Percentiles rank a stretch among this genome's conserved stretches.
Evolutionary conservation across 2,113 vertebrate species (phyloP).

Genomic region (Phaethon lepturus): DNA sequence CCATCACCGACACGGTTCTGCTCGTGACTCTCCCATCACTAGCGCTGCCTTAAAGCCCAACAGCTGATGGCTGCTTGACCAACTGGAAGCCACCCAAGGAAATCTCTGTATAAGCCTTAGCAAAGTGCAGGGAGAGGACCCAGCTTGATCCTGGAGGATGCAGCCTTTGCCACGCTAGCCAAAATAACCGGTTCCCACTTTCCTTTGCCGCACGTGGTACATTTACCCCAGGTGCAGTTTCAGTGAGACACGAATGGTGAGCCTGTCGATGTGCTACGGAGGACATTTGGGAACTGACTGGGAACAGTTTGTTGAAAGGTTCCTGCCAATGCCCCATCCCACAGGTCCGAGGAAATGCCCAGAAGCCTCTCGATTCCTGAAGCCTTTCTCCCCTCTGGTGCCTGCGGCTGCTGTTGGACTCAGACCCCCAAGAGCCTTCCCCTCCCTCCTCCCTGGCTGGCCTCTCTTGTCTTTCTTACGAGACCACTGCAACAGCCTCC

Average conservation of each 20-base stretch:
- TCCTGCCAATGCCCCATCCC: neutral
- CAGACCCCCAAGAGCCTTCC: neutral
- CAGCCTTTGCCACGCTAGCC: neutral
- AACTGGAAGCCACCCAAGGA: neutral
- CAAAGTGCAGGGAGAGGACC: neutral
- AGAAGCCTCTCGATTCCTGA: neutral
- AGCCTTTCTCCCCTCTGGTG: neutral
- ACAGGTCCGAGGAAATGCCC: neutral
- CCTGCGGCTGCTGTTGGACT: rapidly evolving
- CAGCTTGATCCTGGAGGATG: neutral
- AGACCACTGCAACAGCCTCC: rapidly evolving
- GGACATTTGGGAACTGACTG: neutral
- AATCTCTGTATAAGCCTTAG: neutral
- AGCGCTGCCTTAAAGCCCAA: neutral
- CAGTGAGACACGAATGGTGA: neutral
- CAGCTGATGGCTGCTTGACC: neutral
- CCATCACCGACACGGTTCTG: neutral
- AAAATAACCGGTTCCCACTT: neutral
- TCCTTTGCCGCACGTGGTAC: neutral
- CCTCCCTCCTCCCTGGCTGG: rapidly evolving
- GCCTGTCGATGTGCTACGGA: neutral
- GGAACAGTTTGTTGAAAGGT: neutral
- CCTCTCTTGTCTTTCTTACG: neutral
- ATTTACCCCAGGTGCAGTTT: neutral
- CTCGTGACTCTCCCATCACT: neutral